phyloP scores from a whole-genome alignment of 1,140 invertebrate genomes.

The Mesaphorura yosii region DNA sequence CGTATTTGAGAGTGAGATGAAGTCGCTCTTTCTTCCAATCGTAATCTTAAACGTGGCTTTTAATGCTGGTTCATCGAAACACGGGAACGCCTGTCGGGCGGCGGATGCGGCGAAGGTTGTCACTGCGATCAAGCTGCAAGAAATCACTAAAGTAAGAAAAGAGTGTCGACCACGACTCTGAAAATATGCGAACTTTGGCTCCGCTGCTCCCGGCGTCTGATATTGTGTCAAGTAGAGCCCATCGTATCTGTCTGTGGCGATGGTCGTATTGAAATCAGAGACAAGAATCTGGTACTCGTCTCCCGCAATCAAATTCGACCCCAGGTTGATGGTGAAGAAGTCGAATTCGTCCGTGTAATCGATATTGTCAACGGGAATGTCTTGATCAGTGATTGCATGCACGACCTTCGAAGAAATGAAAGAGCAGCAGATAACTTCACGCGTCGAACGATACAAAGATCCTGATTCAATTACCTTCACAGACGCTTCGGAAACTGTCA shows the following conservation, averaged over 20 bases:
- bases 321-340: conserved; percentile 16
- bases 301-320: background rate
- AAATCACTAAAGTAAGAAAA: background rate
- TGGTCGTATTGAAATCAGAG: conserved; percentile 10
- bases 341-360: too few species aligned
- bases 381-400: too few species aligned
- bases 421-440: too few species aligned
- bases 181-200: background rate
- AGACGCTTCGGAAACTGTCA: background rate
- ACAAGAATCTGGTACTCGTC: conserved; percentile 15
- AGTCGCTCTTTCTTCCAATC: background rate
- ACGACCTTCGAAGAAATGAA: too few species aligned
- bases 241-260: conserved; percentile 9
- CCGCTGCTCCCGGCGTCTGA: conserved; percentile 3
- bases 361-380: too few species aligned
- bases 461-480: background rate
- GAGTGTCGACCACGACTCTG: background rate
- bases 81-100: conserved; percentile 46
- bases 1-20: background rate
- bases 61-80: conserved; percentile 43
- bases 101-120: conserved; percentile 47
- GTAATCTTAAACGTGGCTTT: conserved; percentile 3
- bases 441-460: too few species aligned
- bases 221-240: conserved; percentile 26
- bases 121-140: conserved; percentile 17